Evolutionary conservation across 1,140 invertebrate species (phyloP).

Genomic region (Ooceraea biroi): DNA sequence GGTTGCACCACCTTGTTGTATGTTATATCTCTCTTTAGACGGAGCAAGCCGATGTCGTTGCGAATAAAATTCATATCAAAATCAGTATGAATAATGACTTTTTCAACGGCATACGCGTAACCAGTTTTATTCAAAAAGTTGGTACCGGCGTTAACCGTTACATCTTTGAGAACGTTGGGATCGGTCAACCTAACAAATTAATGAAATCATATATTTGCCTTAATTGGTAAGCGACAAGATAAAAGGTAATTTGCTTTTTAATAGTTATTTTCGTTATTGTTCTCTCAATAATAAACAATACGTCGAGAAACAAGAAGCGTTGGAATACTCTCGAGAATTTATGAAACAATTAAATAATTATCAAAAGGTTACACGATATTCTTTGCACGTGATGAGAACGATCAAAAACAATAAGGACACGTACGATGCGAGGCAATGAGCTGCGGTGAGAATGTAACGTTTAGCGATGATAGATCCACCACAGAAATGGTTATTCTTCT

Average conservation of each 20-base stretch:
- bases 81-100: slow-evolving; percentile 79
- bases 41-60: slow-evolving; percentile 87
- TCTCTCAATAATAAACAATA: too few relatives aligned
- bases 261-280: too few relatives aligned
- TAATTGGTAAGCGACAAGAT: too few relatives aligned
- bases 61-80: slow-evolving; percentile 72
- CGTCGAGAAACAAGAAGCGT: too few relatives aligned
- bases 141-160: slow-evolving; percentile 77
- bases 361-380: background rate
- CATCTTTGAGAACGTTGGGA: background rate
- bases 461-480: slow-evolving; percentile 87
- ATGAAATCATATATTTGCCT: background rate
- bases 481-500: slow-evolving; percentile 84
- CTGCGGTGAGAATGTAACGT: slow-evolving; percentile 87
- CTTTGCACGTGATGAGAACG: background rate
- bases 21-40: slow-evolving; percentile 78
- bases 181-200: background rate
- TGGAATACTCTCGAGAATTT: too few relatives aligned
- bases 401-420: background rate
- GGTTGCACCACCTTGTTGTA: slow-evolving; percentile 80
- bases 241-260: too few relatives aligned
- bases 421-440: slow-evolving; percentile 86
- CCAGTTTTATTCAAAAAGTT: slow-evolving; percentile 73
- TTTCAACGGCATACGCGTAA: slow-evolving; percentile 73
- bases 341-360: too few relatives aligned